These are phyloP conservation scores for Bradysia coprophila DNA, from an alignment of 1,140 invertebrate genomes.

Conservation along the genomic window DNA sequence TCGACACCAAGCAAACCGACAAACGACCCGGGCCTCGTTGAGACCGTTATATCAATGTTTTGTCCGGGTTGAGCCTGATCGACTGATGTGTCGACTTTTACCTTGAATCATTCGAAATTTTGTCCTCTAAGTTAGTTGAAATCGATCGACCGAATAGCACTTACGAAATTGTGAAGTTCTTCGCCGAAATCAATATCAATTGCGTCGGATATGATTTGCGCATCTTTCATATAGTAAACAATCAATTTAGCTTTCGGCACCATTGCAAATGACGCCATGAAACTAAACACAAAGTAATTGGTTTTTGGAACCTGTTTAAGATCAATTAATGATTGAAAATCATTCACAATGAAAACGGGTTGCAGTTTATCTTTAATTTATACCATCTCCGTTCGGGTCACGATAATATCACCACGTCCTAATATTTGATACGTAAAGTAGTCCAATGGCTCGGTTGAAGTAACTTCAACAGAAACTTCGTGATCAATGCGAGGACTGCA, in stretches of 20 bases:
- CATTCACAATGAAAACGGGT: too few relatives aligned
- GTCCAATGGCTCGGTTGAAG: constrained; percentile 59
- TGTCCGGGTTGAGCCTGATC: constrained; percentile 47
- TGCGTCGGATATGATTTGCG: constrained; percentile 70
- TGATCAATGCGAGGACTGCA: constrained; percentile 45
- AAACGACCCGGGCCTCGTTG: constrained; percentile 67
- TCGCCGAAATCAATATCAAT: constrained; percentile 62
- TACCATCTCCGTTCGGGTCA: too few relatives aligned
- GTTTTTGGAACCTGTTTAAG: constrained; percentile 18
- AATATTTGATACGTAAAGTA: constrained; percentile 68
- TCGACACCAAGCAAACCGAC: constrained; percentile 75
- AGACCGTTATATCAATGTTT: constrained; percentile 51
- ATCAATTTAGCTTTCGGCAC: constrained; percentile 65
- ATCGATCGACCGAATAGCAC: constrained; percentile 8
- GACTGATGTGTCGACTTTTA: constrained; percentile 36
- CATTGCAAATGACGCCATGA: constrained; percentile 62
- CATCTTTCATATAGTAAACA: constrained; percentile 55
- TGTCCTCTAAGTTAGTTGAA: constrained; percentile 11
- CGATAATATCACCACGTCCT: constrained; percentile 71
- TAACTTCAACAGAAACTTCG: constrained; percentile 63
- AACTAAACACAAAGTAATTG: constrained; percentile 27
- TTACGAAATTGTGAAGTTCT: constrained; percentile 56
- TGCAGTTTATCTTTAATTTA: too few relatives aligned
- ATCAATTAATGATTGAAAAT: constrained; percentile 6
- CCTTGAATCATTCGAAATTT: constrained; percentile 22